Percentiles rank a stretch among this genome's conserved stretches.
These are phyloP conservation scores for Nixonia krombeini DNA, from an alignment of 1,140 invertebrate species.

Conservation along the genomic window DNA sequence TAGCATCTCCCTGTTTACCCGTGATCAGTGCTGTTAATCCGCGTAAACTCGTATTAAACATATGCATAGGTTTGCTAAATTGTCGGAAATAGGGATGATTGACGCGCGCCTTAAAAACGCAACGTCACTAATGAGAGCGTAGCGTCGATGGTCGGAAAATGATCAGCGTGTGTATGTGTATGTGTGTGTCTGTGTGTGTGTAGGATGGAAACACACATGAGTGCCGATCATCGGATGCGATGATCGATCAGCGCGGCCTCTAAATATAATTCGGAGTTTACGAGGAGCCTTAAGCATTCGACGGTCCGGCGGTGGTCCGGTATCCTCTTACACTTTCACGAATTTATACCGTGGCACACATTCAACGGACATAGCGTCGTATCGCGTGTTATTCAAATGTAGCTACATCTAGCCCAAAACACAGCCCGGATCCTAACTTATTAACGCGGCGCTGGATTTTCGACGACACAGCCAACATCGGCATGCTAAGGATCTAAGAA, in stretches of 20 bases:
- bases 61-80: no score
- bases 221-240: no score
- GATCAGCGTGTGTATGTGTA: no score
- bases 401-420: slow-evolving; percentile 44
- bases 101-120: no score
- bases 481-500: slow-evolving; percentile 3
- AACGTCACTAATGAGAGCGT: no score
- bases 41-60: no score
- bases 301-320: slow-evolving; percentile 60
- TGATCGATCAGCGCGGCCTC: slow-evolving; percentile 38
- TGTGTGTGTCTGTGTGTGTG: no score
- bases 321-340: slow-evolving; percentile 39
- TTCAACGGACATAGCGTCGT: slow-evolving; percentile 59
- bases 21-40: no score
- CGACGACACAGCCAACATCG: slow-evolving; percentile 11
- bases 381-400: slow-evolving; percentile 68
- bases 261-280: slow-evolving; percentile 59
- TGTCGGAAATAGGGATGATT: no score
- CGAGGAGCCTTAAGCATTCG: slow-evolving; percentile 51
- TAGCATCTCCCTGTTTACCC: not conserved
- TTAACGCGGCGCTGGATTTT: slow-evolving; percentile 33
- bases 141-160: no score
- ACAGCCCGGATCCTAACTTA: slow-evolving; percentile 47
- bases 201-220: no score
- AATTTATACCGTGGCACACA: slow-evolving; percentile 59